Conservation (phyloP, 2,888 invertebrate species). For the Pseudococcus viburni region DNA sequence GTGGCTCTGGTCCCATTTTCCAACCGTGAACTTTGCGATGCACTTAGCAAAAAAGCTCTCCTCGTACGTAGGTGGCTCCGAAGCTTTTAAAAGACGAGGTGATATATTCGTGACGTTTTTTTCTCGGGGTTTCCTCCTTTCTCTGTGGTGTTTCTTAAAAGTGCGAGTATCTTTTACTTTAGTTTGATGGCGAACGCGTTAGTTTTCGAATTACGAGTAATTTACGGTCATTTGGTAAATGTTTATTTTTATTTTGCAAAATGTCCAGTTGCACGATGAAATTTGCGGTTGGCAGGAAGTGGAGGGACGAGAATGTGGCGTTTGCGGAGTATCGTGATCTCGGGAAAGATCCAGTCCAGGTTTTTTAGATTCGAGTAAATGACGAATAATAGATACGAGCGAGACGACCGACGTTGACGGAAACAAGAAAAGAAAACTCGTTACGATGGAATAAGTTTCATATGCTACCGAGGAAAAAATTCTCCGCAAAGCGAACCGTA, state of each 20-base stretch:
- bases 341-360: no score
- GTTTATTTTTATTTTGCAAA: neutral
- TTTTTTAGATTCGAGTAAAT: no score
- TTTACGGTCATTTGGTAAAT: neutral
- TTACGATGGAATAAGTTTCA: neutral
- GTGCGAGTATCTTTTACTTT: neutral
- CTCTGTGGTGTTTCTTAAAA: neutral
- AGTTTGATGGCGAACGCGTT: neutral
- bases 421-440: neutral
- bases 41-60: neutral
- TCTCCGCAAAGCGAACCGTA: neutral
- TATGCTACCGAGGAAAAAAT: neutral
- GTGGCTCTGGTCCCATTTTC: neutral
- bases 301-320: no score
- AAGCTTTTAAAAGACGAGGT: neutral
- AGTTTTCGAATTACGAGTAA: constrained; percentile 8
- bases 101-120: neutral
- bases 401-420: no score
- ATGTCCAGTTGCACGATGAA: neutral
- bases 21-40: neutral
- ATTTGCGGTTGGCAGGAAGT: no score
- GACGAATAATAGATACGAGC: no score
- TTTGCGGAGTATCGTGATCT: no score
- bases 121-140: neutral
- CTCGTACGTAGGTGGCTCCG: neutral